phyloP scores from a whole-genome alignment of 2,797 vertebrate species.

The Gallirallus australis region DNA sequence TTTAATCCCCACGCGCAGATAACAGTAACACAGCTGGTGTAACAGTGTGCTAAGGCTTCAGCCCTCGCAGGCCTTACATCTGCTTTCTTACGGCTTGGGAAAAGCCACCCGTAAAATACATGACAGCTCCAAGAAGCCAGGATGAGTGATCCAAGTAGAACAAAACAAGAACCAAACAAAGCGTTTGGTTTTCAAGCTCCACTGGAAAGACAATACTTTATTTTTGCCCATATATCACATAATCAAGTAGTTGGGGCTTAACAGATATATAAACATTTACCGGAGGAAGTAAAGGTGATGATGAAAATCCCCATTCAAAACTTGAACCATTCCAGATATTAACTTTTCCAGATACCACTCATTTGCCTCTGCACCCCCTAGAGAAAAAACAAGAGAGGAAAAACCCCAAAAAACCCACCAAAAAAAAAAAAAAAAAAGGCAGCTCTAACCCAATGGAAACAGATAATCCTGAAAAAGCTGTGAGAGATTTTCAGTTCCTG shows the following conservation, averaged over 20 bases:
- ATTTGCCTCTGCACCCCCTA: background rate
- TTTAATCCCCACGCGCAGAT: background rate
- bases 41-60: background rate
- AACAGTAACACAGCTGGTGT: slow-evolving; percentile 29
- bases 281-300: background rate
- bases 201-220: background rate
- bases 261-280: background rate
- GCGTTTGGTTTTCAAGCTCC: background rate
- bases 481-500: background rate
- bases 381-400: no score
- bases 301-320: background rate
- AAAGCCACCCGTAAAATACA: background rate
- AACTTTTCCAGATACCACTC: background rate
- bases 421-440: background rate
- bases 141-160: background rate
- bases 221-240: background rate
- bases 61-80: slow-evolving; percentile 25
- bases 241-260: background rate
- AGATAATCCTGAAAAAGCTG: background rate
- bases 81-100: background rate
- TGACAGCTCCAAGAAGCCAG: background rate
- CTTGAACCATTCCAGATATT: background rate
- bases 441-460: background rate
- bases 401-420: no score
- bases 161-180: background rate